Evolutionary conservation across 2,113 vertebrate species (phyloP).

Genomic region (Proterorhinus semilunaris): DNA sequence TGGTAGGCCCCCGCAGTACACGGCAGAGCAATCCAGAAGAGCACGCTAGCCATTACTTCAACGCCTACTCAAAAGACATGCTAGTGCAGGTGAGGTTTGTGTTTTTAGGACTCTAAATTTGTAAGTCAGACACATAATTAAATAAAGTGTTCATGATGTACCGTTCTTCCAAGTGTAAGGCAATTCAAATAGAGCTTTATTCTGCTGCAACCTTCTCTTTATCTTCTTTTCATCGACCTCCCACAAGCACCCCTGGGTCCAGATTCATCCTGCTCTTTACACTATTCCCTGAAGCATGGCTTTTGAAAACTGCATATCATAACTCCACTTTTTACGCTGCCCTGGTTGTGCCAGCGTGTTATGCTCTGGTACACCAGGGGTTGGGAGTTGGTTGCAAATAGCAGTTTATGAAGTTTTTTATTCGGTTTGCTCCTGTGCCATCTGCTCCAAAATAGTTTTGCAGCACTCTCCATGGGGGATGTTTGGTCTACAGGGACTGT

Average conservation of each 20-base stretch:
- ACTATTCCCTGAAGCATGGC: constrained; percentile 23
- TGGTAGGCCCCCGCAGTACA: constrained; percentile 91
- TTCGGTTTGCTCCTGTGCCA: constrained; percentile 51
- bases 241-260: constrained; percentile 15
- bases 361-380: constrained; percentile 49
- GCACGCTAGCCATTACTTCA: constrained; percentile 93
- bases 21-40: constrained; percentile 95
- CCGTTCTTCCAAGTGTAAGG: neutral
- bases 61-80: constrained; percentile 95
- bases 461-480: constrained; percentile 50
- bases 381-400: constrained; percentile 15
- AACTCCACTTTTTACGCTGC: constrained; percentile 11
- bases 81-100: constrained; percentile 86
- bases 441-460: constrained; percentile 62
- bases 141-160: neutral
- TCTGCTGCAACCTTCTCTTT: constrained; percentile 9
- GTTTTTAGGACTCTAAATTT: neutral
- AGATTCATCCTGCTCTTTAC: constrained; percentile 18
- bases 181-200: constrained; percentile 10
- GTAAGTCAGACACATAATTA: neutral
- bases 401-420: constrained; percentile 28
- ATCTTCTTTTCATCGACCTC: constrained; percentile 1
- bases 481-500: constrained; percentile 56
- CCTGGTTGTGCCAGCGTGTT: constrained; percentile 29
- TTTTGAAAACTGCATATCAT: constrained; percentile 48